These are phyloP conservation scores for Sarcophaga subvicina DNA, from an alignment of 2,888 invertebrate species.

Conservation along the genomic window DNA sequence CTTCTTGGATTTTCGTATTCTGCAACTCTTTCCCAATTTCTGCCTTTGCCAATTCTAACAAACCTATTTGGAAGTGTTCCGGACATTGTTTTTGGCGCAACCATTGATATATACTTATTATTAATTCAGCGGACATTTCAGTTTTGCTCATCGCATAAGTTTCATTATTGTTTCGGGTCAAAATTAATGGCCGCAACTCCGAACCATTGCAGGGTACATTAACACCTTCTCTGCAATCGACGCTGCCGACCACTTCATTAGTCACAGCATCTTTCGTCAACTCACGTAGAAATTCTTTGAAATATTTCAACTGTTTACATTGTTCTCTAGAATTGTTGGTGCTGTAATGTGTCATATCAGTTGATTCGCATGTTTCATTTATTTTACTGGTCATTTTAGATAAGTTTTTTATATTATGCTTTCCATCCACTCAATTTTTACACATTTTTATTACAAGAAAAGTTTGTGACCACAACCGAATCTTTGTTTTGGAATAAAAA, in stretches of 20 bases:
- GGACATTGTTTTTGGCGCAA: conserved; percentile 73
- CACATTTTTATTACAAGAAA: conserved; percentile 44
- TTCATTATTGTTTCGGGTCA: conserved; percentile 77
- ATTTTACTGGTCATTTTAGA: conserved; percentile 10
- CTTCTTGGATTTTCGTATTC: conserved; percentile 60
- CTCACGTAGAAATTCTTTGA: conserved; percentile 73
- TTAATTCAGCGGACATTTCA: conserved; percentile 74
- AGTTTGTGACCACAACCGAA: background rate
- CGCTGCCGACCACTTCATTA: conserved; percentile 29
- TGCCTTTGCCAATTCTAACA: conserved; percentile 68
- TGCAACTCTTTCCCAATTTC: conserved; percentile 50
- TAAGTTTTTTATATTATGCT: conserved; percentile 25
- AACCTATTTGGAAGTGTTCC: conserved; percentile 71
- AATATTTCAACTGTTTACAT: conserved; percentile 70
- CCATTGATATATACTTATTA: conserved; percentile 74
- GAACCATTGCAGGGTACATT: conserved; percentile 50
- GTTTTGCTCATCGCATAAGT: conserved; percentile 75
- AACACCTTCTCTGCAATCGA: conserved; percentile 32
- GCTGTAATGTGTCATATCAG: conserved; percentile 54
- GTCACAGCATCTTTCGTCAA: conserved; percentile 56
- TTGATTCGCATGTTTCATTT: conserved; percentile 11
- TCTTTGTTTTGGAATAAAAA: conserved; percentile 16
- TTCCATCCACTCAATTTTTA: conserved; percentile 5
- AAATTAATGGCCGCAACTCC: conserved; percentile 70
- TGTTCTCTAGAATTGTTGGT: conserved; percentile 33